phyloP scores from a whole-genome alignment of 1,140 invertebrate species.

The Neodiprion fabricii region DNA sequence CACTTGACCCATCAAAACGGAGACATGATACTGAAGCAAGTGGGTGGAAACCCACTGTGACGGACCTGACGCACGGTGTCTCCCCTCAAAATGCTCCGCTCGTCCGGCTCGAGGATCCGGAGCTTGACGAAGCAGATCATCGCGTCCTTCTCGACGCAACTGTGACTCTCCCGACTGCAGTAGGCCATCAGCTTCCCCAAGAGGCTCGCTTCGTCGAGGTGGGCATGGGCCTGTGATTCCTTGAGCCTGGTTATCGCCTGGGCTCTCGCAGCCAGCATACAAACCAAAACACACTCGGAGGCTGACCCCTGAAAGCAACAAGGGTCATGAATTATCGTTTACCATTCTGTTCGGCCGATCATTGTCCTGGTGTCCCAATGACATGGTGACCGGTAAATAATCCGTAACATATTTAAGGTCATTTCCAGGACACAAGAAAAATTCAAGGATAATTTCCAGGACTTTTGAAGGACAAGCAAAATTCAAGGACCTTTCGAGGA shows the following conservation, averaged over 20 bases:
- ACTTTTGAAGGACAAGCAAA: too few relatives aligned
- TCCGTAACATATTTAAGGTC: too few relatives aligned
- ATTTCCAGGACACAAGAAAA: too few relatives aligned
- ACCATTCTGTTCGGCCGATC: not conserved
- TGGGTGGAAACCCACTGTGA: not conserved
- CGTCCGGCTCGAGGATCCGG: slow-evolving; percentile 95
- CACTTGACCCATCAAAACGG: too few relatives aligned
- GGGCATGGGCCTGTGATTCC: slow-evolving; percentile 76
- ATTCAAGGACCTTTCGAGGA: not conserved
- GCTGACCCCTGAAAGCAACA: slow-evolving; percentile 83
- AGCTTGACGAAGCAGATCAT: slow-evolving; percentile 99
- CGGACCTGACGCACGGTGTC: slow-evolving; percentile 79
- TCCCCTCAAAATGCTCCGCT: slow-evolving; percentile 89
- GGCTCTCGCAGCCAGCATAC: slow-evolving; percentile 93
- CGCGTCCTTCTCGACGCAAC: slow-evolving; percentile 99
- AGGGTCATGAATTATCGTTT: not conserved
- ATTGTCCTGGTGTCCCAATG: too few relatives aligned
- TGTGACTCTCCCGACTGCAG: slow-evolving; percentile 94
- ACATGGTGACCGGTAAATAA: too few relatives aligned
- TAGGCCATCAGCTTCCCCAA: slow-evolving; percentile 96
- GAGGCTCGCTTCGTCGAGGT: slow-evolving; percentile 92
- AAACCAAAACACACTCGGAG: slow-evolving; percentile 96
- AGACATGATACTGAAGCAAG: too few relatives aligned
- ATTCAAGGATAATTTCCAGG: too few relatives aligned
- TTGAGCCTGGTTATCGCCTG: slow-evolving; percentile 92